Conservation (phyloP, 1,140 invertebrate genomes). For the Neodiprion lecontei region DNA sequence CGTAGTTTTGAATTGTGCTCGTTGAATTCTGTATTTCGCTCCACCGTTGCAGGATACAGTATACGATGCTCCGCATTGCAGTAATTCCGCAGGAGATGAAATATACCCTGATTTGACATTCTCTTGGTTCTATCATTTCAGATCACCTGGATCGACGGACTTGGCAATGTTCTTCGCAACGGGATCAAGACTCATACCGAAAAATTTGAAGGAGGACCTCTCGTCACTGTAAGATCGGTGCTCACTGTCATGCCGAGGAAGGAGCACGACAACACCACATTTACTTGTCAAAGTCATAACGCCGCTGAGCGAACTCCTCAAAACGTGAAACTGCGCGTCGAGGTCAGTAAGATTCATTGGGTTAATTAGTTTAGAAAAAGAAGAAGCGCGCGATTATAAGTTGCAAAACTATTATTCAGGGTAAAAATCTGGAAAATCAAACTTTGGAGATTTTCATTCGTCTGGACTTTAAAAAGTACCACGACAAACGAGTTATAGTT, state of each 20-base stretch:
- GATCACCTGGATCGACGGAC: slow-evolving; percentile 93
- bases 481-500: too few species aligned
- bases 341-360: slow-evolving; percentile 63
- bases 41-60: too few species aligned
- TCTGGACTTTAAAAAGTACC: too few species aligned
- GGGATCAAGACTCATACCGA: slow-evolving; percentile 78
- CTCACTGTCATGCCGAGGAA: slow-evolving; percentile 84
- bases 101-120: slow-evolving; percentile 17
- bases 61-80: neutral
- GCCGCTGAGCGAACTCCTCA: slow-evolving; percentile 82
- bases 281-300: slow-evolving; percentile 91
- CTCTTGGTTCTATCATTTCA: slow-evolving; percentile 56
- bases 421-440: too few species aligned
- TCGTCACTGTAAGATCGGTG: slow-evolving; percentile 84
- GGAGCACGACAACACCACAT: slow-evolving; percentile 87
- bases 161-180: slow-evolving; percentile 79
- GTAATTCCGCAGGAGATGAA: neutral
- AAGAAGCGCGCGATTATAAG: too few species aligned
- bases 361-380: neutral
- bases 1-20: too few species aligned
- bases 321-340: slow-evolving; percentile 78
- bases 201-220: slow-evolving; percentile 77
- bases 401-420: too few species aligned
- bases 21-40: too few species aligned
- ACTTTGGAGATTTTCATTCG: too few species aligned